Percentiles rank a stretch among this genome's conserved stretches.
Conservation (phyloP, 1,140 invertebrate species). For the Aleiodes sp. region DNA sequence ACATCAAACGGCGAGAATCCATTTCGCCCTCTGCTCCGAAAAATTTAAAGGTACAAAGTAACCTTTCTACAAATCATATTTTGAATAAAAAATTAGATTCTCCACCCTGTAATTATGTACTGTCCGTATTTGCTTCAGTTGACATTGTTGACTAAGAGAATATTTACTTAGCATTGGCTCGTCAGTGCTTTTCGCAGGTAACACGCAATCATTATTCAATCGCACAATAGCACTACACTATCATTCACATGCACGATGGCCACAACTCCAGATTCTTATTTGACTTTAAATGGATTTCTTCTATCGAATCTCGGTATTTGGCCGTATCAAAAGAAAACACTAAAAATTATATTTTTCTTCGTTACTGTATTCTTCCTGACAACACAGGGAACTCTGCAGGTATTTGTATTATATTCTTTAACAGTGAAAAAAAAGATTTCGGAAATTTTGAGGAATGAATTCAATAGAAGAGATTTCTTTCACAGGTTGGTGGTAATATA, state of each 20-base stretch:
- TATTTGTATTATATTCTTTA: constrained; percentile 15
- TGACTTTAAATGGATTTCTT: constrained; percentile 37
- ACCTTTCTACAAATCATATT: no score
- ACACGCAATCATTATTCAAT: background rate
- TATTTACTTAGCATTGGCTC: background rate
- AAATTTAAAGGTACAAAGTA: no score
- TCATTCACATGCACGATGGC: background rate
- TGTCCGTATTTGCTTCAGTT: background rate
- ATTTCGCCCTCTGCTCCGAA: no score
- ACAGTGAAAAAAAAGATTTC: background rate
- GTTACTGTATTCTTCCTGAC: constrained; percentile 33
- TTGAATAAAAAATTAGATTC: no score
- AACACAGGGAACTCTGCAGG: constrained; percentile 41
- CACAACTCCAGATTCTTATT: background rate
- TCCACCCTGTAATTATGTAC: background rate
- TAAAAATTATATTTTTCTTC: constrained; percentile 30
- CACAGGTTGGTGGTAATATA: constrained; percentile 42
- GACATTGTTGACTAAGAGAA: background rate
- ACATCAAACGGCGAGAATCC: no score
- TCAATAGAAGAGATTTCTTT: no score
- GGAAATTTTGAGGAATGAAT: no score
- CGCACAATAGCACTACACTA: background rate
- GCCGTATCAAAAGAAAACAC: constrained; percentile 38
- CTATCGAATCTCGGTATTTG: constrained; percentile 40
- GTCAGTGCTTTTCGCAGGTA: background rate